phyloP scores from a whole-genome alignment of 2,888 invertebrate genomes.

The Stenotaenia linearis region DNA sequence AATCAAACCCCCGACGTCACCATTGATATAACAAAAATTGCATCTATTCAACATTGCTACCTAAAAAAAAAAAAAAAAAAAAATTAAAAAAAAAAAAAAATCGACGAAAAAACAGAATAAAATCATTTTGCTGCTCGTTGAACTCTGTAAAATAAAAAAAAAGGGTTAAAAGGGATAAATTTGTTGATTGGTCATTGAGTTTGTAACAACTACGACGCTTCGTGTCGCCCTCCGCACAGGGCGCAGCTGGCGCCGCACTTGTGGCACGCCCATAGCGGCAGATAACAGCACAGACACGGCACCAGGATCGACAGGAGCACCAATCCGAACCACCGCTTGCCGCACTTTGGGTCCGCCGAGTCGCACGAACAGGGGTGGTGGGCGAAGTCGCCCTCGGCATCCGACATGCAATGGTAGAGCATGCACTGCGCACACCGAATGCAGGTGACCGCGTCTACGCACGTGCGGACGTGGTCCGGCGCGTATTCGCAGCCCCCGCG shows the following conservation, averaged over 20 bases:
- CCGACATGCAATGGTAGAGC: constrained; percentile 89
- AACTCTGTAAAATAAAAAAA: too few species aligned
- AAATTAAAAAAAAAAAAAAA: not conserved
- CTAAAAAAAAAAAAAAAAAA: not conserved
- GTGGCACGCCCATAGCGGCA: constrained; percentile 77
- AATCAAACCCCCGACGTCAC: too few species aligned
- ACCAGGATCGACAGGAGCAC: constrained; percentile 77
- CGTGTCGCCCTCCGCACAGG: constrained; percentile 75
- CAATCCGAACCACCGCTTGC: constrained; percentile 77
- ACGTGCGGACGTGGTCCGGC: constrained; percentile 72
- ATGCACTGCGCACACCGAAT: constrained; percentile 81
- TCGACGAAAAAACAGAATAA: not conserved
- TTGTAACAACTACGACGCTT: constrained; percentile 40
- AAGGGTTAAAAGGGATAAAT: too few species aligned
- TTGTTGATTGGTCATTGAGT: too few species aligned
- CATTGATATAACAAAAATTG: too few species aligned
- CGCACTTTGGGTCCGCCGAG: constrained; percentile 48
- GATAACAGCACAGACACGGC: constrained; percentile 92
- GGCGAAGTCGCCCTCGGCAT: constrained; percentile 79
- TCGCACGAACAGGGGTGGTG: constrained; percentile 78
- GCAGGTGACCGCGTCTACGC: constrained; percentile 76
- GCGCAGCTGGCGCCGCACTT: constrained; percentile 73
- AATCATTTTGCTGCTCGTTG: not conserved
- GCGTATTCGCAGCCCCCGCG: constrained; percentile 67
- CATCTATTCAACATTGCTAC: too few species aligned